Evolutionary conservation across 2,888 invertebrate genomes (phyloP), one percentile per base, ranked within the genome.

Genomic region (Blastobasis adustella): DNA sequence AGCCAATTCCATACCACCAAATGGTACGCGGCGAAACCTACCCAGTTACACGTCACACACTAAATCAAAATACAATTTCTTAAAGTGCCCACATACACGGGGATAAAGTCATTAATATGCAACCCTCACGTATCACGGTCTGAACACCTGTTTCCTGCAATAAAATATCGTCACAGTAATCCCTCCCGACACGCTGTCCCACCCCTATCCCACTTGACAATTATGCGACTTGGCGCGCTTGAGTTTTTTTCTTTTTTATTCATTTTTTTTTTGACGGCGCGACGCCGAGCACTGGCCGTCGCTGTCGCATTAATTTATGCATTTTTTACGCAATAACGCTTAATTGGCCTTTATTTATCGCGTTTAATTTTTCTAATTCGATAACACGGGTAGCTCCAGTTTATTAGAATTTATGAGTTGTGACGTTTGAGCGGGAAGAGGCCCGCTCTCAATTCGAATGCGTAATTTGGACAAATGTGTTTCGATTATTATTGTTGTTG

Each of bases 281-380:
- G 6, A 58, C 62, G 49, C 61, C 42, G 42, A n/a, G n/a, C 42
- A 53, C 55, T 23, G 23, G 65, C 65, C 69, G 64, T 66, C 66
- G 61, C 66, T 65, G 61, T 64, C 69, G 68, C 73, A 76, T 83
- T 85, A 86, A 88, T 86, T 87, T 87, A 88, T 88, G 84, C 86
- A 76, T 86, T 86, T 87, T 88, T 87, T 85, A 88, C 86, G 86
- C 85, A 87, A 87, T 88, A 88, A 88, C 73, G 69, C 73, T 86
- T 88, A 87, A 88, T 88, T 84, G 86, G 77, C 69, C 79, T 82
- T 84, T 85, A 87, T 87, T 86, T 84, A 86, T 86, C 86, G 82
- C 82, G 81, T 84, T 86, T 86, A 88, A 87, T 88, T 85, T 86
- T 85, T 84, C 77, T 87, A 86, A 88, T 88, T 87, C 78, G 83